Evolutionary conservation across 2,797 vertebrate species (phyloP).

Genomic region (Echeneis naucrates): DNA sequence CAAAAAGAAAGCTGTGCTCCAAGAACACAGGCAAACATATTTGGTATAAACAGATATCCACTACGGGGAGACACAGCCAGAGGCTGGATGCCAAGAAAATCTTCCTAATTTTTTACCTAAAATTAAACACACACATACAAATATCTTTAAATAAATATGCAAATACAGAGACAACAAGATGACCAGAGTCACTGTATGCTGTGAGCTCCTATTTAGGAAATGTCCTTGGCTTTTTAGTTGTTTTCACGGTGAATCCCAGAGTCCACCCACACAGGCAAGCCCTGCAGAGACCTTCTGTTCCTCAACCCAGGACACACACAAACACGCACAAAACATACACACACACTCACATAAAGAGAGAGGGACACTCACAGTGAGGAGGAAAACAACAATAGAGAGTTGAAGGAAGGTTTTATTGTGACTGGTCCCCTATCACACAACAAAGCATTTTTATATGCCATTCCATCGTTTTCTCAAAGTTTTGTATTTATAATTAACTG

Average conservation of each 20-base stretch:
- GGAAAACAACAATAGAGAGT: constrained; percentile 48
- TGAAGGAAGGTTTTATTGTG: constrained; percentile 41
- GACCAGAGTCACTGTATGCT: constrained; percentile 32
- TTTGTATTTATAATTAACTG: constrained; percentile 36
- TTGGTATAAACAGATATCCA: not conserved
- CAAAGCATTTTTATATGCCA: constrained; percentile 45
- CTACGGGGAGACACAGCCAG: not conserved
- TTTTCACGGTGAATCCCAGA: constrained; percentile 88
- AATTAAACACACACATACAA: constrained; percentile 7
- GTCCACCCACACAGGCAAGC: constrained; percentile 87
- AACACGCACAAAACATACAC: constrained; percentile 34
- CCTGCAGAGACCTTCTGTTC: constrained; percentile 90
- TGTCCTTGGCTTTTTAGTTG: constrained; percentile 85
- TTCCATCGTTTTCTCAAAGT: constrained; percentile 45
- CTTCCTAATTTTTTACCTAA: not conserved
- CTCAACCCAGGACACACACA: constrained; percentile 75
- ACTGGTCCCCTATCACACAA: constrained; percentile 31
- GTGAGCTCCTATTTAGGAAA: constrained; percentile 79
- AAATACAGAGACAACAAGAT: constrained; percentile 6
- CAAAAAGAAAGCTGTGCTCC: constrained; percentile 4
- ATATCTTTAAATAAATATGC: constrained; percentile 29
- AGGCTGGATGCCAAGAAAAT: not conserved
- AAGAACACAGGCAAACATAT: constrained; percentile 25
- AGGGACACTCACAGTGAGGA: constrained; percentile 28
- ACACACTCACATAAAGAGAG: constrained; percentile 8